A percentile compares a stretch with the other conserved stretches of the same genome.
These are phyloP conservation scores for Wiebesia pumilae DNA, from an alignment of 1,140 invertebrate genomes.

Conservation along the genomic window DNA sequence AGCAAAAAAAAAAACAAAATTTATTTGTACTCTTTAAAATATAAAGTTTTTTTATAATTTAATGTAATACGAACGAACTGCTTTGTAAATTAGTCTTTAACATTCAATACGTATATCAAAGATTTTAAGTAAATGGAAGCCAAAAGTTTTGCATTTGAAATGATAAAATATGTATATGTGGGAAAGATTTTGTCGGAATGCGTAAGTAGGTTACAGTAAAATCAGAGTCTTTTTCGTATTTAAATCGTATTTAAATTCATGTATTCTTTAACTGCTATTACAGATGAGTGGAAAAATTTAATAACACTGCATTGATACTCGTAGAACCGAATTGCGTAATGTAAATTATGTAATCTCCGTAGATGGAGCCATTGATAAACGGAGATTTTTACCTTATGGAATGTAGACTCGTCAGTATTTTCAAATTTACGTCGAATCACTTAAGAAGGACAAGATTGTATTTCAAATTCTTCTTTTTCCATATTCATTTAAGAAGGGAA, in stretches of 20 bases:
- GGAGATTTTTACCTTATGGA: background rate
- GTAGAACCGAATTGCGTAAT: background rate
- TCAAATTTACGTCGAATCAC: background rate
- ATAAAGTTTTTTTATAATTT: background rate
- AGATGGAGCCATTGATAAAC: background rate
- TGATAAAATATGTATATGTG: background rate
- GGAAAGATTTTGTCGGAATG: background rate
- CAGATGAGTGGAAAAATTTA: background rate
- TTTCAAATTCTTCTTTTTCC: background rate
- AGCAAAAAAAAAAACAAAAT: background rate
- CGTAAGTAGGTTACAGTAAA: slow-evolving; percentile 1
- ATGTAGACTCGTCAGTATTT: background rate
- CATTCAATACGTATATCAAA: background rate
- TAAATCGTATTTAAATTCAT: background rate
- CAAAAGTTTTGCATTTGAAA: background rate
- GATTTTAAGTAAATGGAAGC: background rate
- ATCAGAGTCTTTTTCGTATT: background rate
- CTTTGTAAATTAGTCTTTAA: background rate
- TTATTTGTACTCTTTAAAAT: background rate
- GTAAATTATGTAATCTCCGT: background rate
- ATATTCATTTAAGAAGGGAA: background rate
- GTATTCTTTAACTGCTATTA: background rate
- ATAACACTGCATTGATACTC: background rate
- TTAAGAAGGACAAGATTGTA: background rate
- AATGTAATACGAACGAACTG: background rate